Evolutionary conservation across 2,888 invertebrate genomes (phyloP).

Genomic region (Spodoptera picta): DNA sequence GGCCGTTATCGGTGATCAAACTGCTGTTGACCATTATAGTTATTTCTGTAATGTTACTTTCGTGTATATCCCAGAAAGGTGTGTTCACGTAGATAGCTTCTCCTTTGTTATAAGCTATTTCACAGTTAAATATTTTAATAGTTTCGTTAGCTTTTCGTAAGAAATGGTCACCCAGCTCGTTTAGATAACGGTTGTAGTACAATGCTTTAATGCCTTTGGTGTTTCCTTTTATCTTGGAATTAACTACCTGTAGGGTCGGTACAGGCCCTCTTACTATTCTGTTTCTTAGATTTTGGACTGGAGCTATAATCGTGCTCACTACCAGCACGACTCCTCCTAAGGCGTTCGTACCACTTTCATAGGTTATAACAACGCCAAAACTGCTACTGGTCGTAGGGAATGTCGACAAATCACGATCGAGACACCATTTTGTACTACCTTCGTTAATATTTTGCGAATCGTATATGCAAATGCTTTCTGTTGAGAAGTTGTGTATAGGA

Average conservation of each 20-base stretch:
- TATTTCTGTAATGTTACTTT: constrained; percentile 96
- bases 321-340: constrained; percentile 95
- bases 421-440: constrained; percentile 92
- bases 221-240: constrained; percentile 94
- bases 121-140: constrained; percentile 93
- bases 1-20: constrained; percentile 95
- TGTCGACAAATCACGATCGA: constrained; percentile 94
- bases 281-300: constrained; percentile 92
- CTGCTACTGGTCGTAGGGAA: constrained; percentile 97
- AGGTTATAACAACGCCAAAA: constrained; percentile 93
- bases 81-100: constrained; percentile 95
- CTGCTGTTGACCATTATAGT: constrained; percentile 96
- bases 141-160: constrained; percentile 96
- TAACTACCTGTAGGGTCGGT: constrained; percentile 92
- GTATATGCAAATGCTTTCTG: constrained; percentile 94
- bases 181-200: constrained; percentile 96
- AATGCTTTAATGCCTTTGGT: constrained; percentile 93
- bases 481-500: constrained; percentile 95
- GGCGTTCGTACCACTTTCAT: constrained; percentile 93
- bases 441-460: constrained; percentile 92
- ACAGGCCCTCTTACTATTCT: constrained; percentile 93
- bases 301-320: constrained; percentile 92
- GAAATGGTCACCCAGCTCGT: constrained; percentile 95
- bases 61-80: constrained; percentile 95
- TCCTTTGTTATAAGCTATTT: constrained; percentile 93